phyloP scores from a whole-genome alignment of 2,113 vertebrate genomes.

The Xenopus laevis region DNA sequence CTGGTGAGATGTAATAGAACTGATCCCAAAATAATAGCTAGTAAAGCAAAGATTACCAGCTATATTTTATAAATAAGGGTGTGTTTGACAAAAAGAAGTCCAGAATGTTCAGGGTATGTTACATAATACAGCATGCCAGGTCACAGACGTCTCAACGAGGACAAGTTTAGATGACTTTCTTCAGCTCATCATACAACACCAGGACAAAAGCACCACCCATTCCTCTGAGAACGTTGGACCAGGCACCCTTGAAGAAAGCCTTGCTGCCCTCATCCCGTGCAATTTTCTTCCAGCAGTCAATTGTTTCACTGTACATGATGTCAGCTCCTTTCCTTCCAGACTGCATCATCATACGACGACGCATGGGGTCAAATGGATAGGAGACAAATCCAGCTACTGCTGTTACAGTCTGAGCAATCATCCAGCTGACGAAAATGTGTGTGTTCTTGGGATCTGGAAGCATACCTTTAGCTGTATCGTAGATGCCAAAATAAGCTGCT shows the following conservation, averaged over 20 bases:
- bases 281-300: constrained; percentile 96
- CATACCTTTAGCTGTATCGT: too few species aligned
- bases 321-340: too few species aligned
- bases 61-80: constrained; percentile 77
- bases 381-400: too few species aligned
- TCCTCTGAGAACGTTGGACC: too few species aligned
- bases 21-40: constrained; percentile 72
- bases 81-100: constrained; percentile 63
- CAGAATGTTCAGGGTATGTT: constrained; percentile 80
- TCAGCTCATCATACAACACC: constrained; percentile 92
- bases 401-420: too few species aligned
- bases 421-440: too few species aligned
- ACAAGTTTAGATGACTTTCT: constrained; percentile 84
- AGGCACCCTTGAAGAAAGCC: constrained; percentile 95
- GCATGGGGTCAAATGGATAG: constrained; percentile 91
- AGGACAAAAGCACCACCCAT: constrained; percentile 95
- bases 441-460: too few species aligned
- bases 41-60: constrained; percentile 72
- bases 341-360: constrained; percentile 97
- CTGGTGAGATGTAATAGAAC: constrained; percentile 54
- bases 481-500: too few species aligned
- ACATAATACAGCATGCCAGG: constrained; percentile 69
- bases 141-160: constrained; percentile 55
- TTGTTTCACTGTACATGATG: constrained; percentile 88
- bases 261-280: constrained; percentile 82